phyloP scores from a whole-genome alignment of 2,797 vertebrate genomes.

The Phoxinus dragarum region DNA sequence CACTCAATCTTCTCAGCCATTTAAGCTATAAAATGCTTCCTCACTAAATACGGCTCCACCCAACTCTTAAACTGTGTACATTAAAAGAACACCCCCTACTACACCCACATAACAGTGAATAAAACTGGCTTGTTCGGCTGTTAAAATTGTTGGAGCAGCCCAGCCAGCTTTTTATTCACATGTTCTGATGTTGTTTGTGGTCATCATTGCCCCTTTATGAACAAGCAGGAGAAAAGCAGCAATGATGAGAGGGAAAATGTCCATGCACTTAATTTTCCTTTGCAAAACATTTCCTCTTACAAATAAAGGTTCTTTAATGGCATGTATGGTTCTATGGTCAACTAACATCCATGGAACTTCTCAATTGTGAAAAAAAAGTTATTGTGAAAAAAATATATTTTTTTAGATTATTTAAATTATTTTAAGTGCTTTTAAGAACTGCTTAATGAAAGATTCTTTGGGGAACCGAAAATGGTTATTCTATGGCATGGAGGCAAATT shows the following conservation, averaged over 20 bases:
- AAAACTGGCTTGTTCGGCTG: slow-evolving; percentile 57
- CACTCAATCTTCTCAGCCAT: slow-evolving; percentile 68
- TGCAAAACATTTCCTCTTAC: neutral
- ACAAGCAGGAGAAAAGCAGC: slow-evolving; percentile 38
- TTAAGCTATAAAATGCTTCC: slow-evolving; percentile 78
- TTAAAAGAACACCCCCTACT: slow-evolving; percentile 71
- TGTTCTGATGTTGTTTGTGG: slow-evolving; percentile 65
- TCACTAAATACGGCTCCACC: slow-evolving; percentile 81
- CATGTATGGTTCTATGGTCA: neutral
- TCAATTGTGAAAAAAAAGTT: neutral
- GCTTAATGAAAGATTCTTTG: neutral
- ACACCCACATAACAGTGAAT: slow-evolving; percentile 66
- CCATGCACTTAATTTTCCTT: neutral
- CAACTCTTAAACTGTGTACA: slow-evolving; percentile 78
- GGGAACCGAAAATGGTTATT: neutral
- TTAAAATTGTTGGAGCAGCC: slow-evolving; percentile 56
- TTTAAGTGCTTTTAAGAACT: neutral
- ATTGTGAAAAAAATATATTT: neutral
- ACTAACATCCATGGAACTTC: neutral
- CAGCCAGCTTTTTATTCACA: slow-evolving; percentile 58
- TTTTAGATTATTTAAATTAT: neutral
- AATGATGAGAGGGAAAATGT: slow-evolving; percentile 40
- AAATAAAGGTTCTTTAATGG: neutral
- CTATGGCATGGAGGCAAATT: neutral
- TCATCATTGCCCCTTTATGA: slow-evolving; percentile 49